These are phyloP conservation scores for Adelosebastes latens DNA, from an alignment of 2,797 vertebrate genomes.

Conservation along the genomic window DNA sequence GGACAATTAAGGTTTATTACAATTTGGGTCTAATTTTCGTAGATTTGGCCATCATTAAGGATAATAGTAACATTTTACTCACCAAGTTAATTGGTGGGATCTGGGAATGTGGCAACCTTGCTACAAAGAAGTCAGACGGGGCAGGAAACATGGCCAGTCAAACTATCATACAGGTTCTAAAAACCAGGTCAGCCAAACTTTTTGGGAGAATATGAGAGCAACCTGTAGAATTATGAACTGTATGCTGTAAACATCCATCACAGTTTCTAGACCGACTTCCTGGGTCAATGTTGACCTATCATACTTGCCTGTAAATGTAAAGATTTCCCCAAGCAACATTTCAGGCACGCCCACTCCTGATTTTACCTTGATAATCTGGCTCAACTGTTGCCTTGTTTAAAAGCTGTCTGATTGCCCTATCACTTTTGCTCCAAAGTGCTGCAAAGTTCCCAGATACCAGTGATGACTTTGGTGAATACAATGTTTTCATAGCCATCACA, in stretches of 20 bases:
- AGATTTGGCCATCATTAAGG: not conserved
- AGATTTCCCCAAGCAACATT: not conserved
- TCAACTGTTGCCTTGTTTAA: not conserved
- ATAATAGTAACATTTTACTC: not conserved
- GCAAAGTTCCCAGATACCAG: not conserved
- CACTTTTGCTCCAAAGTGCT: not conserved
- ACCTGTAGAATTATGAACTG: not conserved
- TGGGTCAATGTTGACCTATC: not conserved
- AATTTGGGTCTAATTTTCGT: not conserved
- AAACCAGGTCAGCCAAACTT: not conserved
- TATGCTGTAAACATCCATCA: not conserved
- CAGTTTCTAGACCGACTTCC: not conserved
- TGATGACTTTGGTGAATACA: not conserved
- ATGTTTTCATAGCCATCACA: not conserved
- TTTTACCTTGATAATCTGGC: not conserved
- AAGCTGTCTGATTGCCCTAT: not conserved
- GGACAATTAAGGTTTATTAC: not conserved
- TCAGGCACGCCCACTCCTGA: not conserved
- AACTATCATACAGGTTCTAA: not conserved
- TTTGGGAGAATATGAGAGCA: not conserved
- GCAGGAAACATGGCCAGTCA: not conserved
- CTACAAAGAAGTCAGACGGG: not conserved
- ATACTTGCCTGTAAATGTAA: not conserved
- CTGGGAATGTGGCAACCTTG: not conserved
- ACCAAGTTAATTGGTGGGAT: not conserved